Percentiles rank a stretch among this genome's conserved stretches.
Evolutionary conservation across 2,888 invertebrate genomes (phyloP).

Genomic region (Galerucella nymphaeae): DNA sequence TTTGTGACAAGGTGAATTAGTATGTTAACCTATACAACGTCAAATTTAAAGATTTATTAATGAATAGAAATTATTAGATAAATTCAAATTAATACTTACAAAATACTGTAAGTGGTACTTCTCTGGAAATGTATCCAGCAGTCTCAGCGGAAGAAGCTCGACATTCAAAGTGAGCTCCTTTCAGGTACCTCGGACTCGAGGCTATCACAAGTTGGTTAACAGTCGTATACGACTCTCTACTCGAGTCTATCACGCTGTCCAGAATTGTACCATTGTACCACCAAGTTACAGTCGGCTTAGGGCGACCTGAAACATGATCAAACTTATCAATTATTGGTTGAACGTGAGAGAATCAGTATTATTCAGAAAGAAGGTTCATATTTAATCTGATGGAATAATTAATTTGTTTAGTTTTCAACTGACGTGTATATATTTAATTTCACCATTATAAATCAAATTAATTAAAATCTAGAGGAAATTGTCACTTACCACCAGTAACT

Average conservation of each 20-base stretch:
- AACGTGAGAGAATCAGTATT: too few relatives aligned
- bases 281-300: constrained; percentile 85
- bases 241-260: constrained; percentile 78
- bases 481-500: constrained; percentile 81
- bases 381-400: too few relatives aligned
- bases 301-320: constrained; percentile 80
- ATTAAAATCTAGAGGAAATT: constrained; percentile 26
- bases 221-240: constrained; percentile 70
- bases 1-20: too few relatives aligned
- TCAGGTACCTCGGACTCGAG: constrained; percentile 77
- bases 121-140: constrained; percentile 75
- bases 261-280: constrained; percentile 81
- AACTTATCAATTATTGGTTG: too few relatives aligned
- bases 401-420: background rate
- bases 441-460: constrained; percentile 11
- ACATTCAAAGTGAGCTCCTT: constrained; percentile 81
- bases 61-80: background rate
- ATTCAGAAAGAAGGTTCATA: too few relatives aligned
- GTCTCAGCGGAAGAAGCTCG: constrained; percentile 80
- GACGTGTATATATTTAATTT: background rate
- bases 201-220: constrained; percentile 83
- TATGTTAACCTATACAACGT: too few relatives aligned
- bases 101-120: constrained; percentile 81
- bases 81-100: constrained; percentile 56
- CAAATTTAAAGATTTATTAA: too few relatives aligned